These are phyloP conservation scores for Syngnathus scovelli DNA, from an alignment of 2,113 vertebrate species.

Conservation along the genomic window DNA sequence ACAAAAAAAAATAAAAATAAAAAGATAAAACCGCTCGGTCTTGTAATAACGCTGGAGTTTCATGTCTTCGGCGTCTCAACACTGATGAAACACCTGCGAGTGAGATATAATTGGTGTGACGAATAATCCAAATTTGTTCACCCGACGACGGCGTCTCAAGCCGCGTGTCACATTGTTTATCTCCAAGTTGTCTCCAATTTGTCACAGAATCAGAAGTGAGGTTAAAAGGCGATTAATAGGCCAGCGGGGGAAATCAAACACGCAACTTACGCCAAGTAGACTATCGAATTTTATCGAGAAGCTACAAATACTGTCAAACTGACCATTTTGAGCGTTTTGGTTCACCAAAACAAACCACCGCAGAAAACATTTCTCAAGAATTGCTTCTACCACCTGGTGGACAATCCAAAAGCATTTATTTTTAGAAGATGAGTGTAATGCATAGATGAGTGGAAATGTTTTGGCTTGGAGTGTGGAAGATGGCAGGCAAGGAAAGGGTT, in stretches of 20 bases:
- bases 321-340: constrained; percentile 10
- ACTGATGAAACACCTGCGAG: constrained; percentile 50
- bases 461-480: constrained; percentile 42
- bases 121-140: constrained; percentile 45
- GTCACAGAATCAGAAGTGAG: constrained; percentile 52
- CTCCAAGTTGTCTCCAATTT: constrained; percentile 54
- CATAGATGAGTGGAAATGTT: constrained; percentile 40
- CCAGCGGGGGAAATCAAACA: constrained; percentile 41
- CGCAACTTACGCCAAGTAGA: constrained; percentile 29
- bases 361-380: constrained; percentile 30
- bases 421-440: constrained; percentile 22
- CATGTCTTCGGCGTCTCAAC: constrained; percentile 41
- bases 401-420: constrained; percentile 47
- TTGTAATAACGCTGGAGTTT: constrained; percentile 32
- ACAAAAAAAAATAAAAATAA: not conserved
- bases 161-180: constrained; percentile 42
- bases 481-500: constrained; percentile 50
- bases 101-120: constrained; percentile 51
- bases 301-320: constrained; percentile 17
- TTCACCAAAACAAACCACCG: constrained; percentile 11
- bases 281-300: constrained; percentile 15
- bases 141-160: constrained; percentile 41
- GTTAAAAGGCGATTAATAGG: constrained; percentile 55
- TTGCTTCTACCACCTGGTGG: not conserved
- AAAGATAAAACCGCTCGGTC: constrained; percentile 29